These are phyloP conservation scores for Cettia cetti DNA, from an alignment of 2,113 vertebrate genomes.

Conservation along the genomic window DNA sequence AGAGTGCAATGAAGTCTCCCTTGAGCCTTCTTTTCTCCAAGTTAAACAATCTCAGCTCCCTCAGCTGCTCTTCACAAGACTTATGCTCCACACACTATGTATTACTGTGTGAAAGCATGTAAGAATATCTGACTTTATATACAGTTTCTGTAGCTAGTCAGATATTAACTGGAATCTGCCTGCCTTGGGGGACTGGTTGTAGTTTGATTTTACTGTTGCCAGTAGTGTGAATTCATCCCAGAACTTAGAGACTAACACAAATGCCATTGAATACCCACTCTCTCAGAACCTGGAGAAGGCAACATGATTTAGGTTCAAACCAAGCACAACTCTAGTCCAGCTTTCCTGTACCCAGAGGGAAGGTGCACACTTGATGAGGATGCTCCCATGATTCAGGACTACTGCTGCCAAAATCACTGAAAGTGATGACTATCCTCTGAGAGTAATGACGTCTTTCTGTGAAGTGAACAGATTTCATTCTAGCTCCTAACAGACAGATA, in stretches of 20 bases:
- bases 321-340: background rate
- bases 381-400: background rate
- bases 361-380: background rate
- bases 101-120: background rate
- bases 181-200: background rate
- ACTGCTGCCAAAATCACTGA: background rate
- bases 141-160: background rate
- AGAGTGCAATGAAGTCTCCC: rapidly evolving
- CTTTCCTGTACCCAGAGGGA: background rate
- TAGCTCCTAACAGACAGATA: background rate
- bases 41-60: background rate
- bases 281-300: background rate
- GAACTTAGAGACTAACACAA: background rate
- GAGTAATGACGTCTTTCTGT: background rate
- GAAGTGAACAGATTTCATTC: background rate
- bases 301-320: background rate
- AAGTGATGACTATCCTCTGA: background rate
- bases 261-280: background rate
- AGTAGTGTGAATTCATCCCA: background rate
- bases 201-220: background rate
- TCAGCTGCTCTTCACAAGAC: background rate
- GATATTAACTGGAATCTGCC: background rate
- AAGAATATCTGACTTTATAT: background rate
- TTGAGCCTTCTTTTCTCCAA: background rate
- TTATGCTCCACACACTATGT: background rate